phyloP scores from a whole-genome alignment of 2,888 invertebrate genomes.

The Stenurella melanura region DNA sequence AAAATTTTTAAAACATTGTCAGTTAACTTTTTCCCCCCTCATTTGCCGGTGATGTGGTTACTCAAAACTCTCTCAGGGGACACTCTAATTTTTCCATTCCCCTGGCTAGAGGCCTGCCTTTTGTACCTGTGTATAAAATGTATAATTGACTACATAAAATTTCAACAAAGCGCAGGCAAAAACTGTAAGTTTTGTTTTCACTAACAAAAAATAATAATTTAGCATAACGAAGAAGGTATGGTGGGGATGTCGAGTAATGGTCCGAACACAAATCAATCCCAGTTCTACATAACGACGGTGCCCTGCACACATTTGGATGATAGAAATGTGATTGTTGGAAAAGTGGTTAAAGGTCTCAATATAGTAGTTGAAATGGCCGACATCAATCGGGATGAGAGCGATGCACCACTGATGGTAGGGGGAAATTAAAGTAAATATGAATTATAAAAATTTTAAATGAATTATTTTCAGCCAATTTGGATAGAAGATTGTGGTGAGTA shows the following conservation, averaged over 20 bases:
- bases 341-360: conserved; percentile 85
- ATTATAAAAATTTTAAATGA: neutral
- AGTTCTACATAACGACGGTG: conserved; percentile 92
- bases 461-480: conserved; percentile 68
- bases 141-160: neutral
- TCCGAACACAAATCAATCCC: conserved; percentile 92
- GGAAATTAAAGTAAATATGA: conserved; percentile 29
- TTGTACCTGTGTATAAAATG: no score
- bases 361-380: conserved; percentile 83
- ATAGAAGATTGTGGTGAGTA: conserved; percentile 86
- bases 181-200: neutral
- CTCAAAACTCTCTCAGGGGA: no score
- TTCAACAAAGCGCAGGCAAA: no score
- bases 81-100: no score
- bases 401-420: conserved; percentile 78
- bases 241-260: conserved; percentile 90
- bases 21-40: no score
- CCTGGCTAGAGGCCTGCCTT: no score
- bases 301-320: conserved; percentile 86
- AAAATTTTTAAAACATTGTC: no score
- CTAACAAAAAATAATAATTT: conserved; percentile 28
- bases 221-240: conserved; percentile 79
- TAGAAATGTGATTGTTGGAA: conserved; percentile 88
- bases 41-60: no score
- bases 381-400: conserved; percentile 76